Evolutionary conservation across 2,797 vertebrate genomes (phyloP), one percentile per base, ranked within the genome.

Genomic region (Apogon hyalosoma): DNA sequence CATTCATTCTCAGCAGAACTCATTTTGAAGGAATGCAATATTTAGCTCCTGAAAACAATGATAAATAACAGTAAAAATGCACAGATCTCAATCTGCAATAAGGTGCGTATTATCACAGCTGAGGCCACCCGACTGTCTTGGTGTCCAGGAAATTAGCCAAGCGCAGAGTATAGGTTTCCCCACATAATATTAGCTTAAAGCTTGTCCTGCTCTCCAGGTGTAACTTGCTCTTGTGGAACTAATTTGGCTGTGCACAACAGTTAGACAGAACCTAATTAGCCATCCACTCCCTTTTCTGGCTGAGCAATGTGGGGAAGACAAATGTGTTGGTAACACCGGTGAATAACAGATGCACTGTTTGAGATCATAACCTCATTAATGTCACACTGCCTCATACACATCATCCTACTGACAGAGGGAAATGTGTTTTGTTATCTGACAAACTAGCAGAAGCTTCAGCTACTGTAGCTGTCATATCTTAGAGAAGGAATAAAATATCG

Each of bases 51-150:
- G 9, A 36, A 36, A 36, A 36, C 33, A 36, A 36, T 36, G 33
- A 36, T 36, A 36, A 36, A 36, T 36, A 73, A 59, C 24, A 68
- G 40, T 40, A 61, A 12, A 46, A 56, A 64, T 18, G 11, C 10
- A 57, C 39, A 16, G 36, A 65, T 52, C 53, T 51, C 38, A 24
- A 15, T 71, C 58, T 69, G 59, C 57, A 60, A 14, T 3, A 59
- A 43, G 19, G 40, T 79, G 66, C 76, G 63, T 87, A 76, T 87
- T 90, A 87, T 90, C 69, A 81, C 85, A 92, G 89, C 89, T 89
- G 90, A 86, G 77, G 73, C 77, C 69, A 75, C 79, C 61, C 7
- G 31, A 75, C 78, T 58, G 74, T 77, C 79, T 53, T 38, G 64
- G 72, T 75, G 76, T 87, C 75, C 83, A 90, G 85, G 87, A 91